Evolutionary conservation across 2,888 invertebrate genomes (phyloP), one percentile per base, ranked within the genome.

Genomic region (Chirona hameri): DNA sequence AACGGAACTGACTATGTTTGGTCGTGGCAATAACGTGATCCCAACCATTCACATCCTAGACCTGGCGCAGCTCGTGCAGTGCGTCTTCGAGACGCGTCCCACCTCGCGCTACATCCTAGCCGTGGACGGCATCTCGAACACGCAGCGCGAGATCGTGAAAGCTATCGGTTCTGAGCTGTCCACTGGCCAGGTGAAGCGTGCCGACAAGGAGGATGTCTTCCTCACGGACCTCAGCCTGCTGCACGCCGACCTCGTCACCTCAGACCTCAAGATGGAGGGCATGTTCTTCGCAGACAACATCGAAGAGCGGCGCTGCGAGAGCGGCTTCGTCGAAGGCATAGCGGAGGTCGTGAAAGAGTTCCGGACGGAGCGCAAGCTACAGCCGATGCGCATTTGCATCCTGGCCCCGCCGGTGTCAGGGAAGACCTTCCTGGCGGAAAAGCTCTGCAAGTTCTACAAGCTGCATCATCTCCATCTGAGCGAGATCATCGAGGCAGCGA

Each of bases 381-480:
- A 89, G 86, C 90, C 92, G 79, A 89, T 92, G 85, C 92, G 91
- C 86, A 87, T 90, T 79, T 86, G 92, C 27, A 87, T 93, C 2
- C 91, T 92, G 85, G 93, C 93, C 1, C 92, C 93, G 31, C 92
- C 93, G 7, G 90, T 91, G 14, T 89, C 90, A 21, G 93, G 93
- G 39, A 93, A 93, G 88, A 91, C 92, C 0, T 89, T 88, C 31
- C 85, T 93, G 83, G 90, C 92, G 0, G 90, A 90, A 85, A 88
- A 88, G 84, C 88, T 93, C 81, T 90, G 90, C 82, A 89, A 91
- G 83, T 87, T 89, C 82, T 93, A 93, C 85, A 90, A 90, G 9
- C 87, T 91, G 79, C 89, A 89, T 85, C 92, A 92, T 85, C 87
- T 92, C 80, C 90, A 90, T 3, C 89, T 90, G 3, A 89, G 90